phyloP scores from a whole-genome alignment of 2,888 invertebrate genomes.

The Podabrus alpinus region DNA sequence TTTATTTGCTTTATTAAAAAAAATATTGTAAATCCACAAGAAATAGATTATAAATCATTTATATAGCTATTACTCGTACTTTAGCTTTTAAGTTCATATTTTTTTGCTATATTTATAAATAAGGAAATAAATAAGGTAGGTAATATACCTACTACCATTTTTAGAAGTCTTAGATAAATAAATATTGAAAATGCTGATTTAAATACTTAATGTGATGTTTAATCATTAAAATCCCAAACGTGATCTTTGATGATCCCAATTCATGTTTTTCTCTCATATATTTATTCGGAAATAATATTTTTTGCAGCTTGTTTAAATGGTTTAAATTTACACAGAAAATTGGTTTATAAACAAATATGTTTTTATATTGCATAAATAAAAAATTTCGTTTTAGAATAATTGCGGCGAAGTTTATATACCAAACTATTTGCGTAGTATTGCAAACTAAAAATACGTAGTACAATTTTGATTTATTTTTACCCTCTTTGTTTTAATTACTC shows the following conservation, averaged over 20 bases:
- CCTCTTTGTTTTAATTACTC: neutral
- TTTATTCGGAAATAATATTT: neutral
- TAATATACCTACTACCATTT: neutral
- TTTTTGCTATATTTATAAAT: no score
- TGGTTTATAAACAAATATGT: neutral
- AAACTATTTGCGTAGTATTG: no score
- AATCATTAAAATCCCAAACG: slow-evolving; percentile 1
- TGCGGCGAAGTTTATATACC: no score
- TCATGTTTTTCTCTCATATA: neutral
- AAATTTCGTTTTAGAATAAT: neutral
- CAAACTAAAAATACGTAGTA: no score
- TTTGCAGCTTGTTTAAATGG: neutral
- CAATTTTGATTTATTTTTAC: no score
- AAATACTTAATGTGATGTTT: neutral
- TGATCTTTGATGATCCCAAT: neutral
- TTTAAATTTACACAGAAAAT: neutral
- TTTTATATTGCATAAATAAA: neutral
- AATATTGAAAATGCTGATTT: neutral
- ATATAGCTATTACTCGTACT: no score
- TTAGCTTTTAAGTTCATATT: no score
- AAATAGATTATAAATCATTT: no score
- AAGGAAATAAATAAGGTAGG: no score
- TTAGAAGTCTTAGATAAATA: neutral
- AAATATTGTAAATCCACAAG: no score
- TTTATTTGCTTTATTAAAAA: slow-evolving; percentile 3